Percentiles rank a stretch among this genome's conserved stretches.
phyloP scores from a whole-genome alignment of 2,888 invertebrate genomes.

The Drosophila buzzatii region DNA sequence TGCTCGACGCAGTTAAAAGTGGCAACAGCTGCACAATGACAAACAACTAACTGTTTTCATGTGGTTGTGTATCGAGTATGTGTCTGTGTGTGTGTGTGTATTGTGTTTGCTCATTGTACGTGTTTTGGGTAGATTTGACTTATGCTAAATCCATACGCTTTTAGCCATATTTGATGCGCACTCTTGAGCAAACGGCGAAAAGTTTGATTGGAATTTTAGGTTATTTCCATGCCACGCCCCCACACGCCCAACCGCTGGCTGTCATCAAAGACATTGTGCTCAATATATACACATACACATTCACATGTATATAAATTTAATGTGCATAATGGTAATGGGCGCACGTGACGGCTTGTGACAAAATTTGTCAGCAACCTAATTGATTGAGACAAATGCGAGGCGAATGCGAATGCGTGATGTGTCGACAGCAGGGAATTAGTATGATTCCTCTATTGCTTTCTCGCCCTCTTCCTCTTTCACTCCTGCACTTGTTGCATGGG shows the following conservation, averaged over 20 bases:
- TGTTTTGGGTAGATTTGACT: slow-evolving; percentile 4
- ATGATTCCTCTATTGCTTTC: neutral
- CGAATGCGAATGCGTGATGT: slow-evolving; percentile 4
- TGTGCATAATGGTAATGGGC: slow-evolving; percentile 38
- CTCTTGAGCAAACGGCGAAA: slow-evolving; percentile 19
- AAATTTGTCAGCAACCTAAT: slow-evolving; percentile 45
- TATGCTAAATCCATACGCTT: slow-evolving; percentile 11
- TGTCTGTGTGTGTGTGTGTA: neutral
- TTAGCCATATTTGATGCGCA: slow-evolving; percentile 20
- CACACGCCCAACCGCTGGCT: neutral
- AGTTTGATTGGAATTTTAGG: slow-evolving; percentile 49
- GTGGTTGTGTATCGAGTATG: neutral
- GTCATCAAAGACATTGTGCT: slow-evolving; percentile 32
- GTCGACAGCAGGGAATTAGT: slow-evolving; percentile 3
- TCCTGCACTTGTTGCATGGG: slow-evolving; percentile 26
- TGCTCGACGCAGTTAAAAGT: slow-evolving; percentile 1
- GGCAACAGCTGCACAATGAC: slow-evolving; percentile 41
- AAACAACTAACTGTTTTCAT: slow-evolving; percentile 5
- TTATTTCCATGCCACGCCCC: neutral
- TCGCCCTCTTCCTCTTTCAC: neutral
- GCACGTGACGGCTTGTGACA: slow-evolving; percentile 53
- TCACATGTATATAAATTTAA: slow-evolving; percentile 11
- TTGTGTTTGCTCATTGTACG: neutral
- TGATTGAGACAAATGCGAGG: slow-evolving; percentile 54
- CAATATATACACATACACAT: slow-evolving; percentile 24